phyloP scores from a whole-genome alignment of 2,888 invertebrate species.

The Sthenelais limicola region DNA sequence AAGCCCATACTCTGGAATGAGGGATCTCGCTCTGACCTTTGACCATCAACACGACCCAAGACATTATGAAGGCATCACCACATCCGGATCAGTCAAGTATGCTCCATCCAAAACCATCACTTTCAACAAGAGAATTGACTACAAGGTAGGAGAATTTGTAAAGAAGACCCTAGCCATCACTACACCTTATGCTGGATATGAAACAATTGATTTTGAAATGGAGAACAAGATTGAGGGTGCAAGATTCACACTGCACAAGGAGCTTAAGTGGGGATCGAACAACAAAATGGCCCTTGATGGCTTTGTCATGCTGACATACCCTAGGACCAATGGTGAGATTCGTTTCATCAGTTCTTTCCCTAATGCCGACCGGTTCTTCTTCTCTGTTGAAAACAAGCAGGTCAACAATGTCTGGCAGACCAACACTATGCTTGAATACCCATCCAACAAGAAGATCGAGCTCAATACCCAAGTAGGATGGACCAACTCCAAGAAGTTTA shows the following conservation, averaged over 20 bases:
- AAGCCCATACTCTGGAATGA: constrained; percentile 34
- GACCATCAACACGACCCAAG: constrained; percentile 27
- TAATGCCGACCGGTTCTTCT: background rate
- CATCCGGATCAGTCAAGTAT: constrained; percentile 37
- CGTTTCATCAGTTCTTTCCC: constrained; percentile 56
- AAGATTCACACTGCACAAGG: constrained; percentile 30
- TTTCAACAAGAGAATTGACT: constrained; percentile 31
- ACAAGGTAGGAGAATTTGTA: background rate
- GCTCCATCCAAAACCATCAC: constrained; percentile 36
- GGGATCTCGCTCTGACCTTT: constrained; percentile 34
- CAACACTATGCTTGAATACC: constrained; percentile 52
- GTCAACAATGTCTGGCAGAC: constrained; percentile 54
- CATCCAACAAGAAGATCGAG: constrained; percentile 51
- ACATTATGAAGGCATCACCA: constrained; percentile 1
- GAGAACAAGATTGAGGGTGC: constrained; percentile 36
- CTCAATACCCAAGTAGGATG: constrained; percentile 52
- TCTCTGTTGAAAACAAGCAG: constrained; percentile 42
- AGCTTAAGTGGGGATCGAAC: constrained; percentile 41
- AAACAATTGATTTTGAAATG: constrained; percentile 28
- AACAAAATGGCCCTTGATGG: constrained; percentile 53
- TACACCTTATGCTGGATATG: constrained; percentile 42
- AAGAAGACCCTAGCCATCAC: constrained; percentile 28
- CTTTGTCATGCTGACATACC: constrained; percentile 43
- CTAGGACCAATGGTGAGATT: constrained; percentile 49
- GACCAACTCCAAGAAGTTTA: constrained; percentile 52